phyloP scores from a whole-genome alignment of 2,888 invertebrate genomes.

The Drosophila falleni region DNA sequence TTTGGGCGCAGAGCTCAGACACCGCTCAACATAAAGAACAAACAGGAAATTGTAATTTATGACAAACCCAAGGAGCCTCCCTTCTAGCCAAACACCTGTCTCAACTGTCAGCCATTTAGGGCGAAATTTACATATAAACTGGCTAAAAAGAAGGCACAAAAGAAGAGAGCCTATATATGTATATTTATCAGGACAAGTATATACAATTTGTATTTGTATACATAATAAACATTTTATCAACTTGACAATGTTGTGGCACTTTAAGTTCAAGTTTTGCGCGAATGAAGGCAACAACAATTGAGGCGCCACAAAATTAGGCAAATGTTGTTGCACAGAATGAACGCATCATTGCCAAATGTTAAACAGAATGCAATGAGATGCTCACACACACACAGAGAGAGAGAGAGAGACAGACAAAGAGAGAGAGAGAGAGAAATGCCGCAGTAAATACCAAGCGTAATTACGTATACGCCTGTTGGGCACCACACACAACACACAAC shows the following conservation, averaged over 20 bases:
- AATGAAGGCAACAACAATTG: slow-evolving; percentile 13
- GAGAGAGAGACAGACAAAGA: not conserved
- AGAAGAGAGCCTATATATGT: slow-evolving; percentile 6
- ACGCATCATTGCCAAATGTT: slow-evolving; percentile 42
- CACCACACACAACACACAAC: not conserved
- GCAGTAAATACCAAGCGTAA: not conserved
- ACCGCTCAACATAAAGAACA: slow-evolving; percentile 33
- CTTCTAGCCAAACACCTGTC: slow-evolving; percentile 20
- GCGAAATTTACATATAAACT: slow-evolving; percentile 61
- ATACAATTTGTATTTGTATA: slow-evolving; percentile 2
- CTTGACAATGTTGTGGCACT: slow-evolving; percentile 35
- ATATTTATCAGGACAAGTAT: not conserved
- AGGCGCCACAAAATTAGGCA: slow-evolving; percentile 52
- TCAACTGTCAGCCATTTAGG: slow-evolving; percentile 32
- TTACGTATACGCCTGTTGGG: slow-evolving; percentile 13
- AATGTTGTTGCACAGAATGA: slow-evolving; percentile 47
- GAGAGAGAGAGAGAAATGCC: not conserved
- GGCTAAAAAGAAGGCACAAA: slow-evolving; percentile 22
- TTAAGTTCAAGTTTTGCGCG: slow-evolving; percentile 34
- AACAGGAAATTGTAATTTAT: slow-evolving; percentile 66
- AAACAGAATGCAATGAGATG: slow-evolving; percentile 34
- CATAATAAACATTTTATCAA: slow-evolving; percentile 72
- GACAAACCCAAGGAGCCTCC: slow-evolving; percentile 20
- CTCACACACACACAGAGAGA: not conserved
- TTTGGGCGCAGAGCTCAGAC: slow-evolving; percentile 26